A percentile compares a stretch with the other conserved stretches of the same genome.
Evolutionary conservation across 2,113 vertebrate species (phyloP).

Genomic region (Nesoenas mayeri): DNA sequence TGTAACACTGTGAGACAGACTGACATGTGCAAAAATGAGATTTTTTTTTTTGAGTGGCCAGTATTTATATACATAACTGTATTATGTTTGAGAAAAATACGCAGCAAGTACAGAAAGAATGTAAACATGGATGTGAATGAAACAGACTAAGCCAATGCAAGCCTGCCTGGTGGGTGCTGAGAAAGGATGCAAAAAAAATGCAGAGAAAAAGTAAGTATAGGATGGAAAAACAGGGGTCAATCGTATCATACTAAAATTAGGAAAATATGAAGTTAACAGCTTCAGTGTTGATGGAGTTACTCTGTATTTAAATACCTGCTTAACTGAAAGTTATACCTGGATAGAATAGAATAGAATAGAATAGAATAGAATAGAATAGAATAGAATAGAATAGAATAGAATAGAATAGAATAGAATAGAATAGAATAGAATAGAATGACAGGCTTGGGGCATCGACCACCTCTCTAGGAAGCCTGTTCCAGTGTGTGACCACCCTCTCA

Average conservation of each 20-base stretch:
- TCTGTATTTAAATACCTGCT: neutral
- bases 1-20: neutral
- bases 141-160: neutral
- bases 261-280: neutral
- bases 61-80: neutral
- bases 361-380: too few species aligned
- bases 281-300: neutral
- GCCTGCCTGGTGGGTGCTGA: neutral
- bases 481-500: too few species aligned
- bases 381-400: neutral
- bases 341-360: too few species aligned
- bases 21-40: neutral
- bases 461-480: too few species aligned
- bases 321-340: neutral
- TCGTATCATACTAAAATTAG: neutral
- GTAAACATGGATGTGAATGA: neutral
- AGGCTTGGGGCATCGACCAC: too few species aligned
- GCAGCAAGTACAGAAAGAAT: neutral
- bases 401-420: neutral
- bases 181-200: neutral
- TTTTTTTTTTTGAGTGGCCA: neutral
- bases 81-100: neutral
- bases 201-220: neutral
- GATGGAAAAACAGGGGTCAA: neutral
- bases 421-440: neutral